Percentiles rank a stretch among this genome's conserved stretches.
These are phyloP conservation scores for Urocynchramus pylzowi DNA, from an alignment of 2,113 vertebrate genomes.

Conservation along the genomic window DNA sequence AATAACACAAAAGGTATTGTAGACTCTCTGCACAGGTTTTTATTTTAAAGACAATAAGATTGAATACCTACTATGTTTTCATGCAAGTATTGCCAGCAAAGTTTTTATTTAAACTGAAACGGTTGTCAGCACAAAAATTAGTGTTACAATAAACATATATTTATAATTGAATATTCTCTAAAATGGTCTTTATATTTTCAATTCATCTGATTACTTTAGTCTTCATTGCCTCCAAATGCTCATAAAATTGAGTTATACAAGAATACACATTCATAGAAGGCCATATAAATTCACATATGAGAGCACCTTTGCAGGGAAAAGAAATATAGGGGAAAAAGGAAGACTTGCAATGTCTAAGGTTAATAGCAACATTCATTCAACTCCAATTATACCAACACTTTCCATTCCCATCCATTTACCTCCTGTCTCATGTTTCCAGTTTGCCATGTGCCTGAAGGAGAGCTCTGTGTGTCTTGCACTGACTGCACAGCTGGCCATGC, in stretches of 20 bases:
- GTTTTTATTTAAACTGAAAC: background rate
- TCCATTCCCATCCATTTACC: background rate
- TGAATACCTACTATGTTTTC: background rate
- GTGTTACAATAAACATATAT: background rate
- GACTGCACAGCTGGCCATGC: background rate
- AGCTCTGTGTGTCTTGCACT: fast-evolving
- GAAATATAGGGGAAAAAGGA: background rate
- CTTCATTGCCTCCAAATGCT: background rate
- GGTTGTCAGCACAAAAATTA: background rate
- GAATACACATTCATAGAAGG: background rate
- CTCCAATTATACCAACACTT: background rate
- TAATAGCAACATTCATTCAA: background rate
- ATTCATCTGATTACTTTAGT: background rate
- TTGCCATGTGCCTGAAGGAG: background rate
- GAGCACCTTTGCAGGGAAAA: background rate
- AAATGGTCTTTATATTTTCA: background rate
- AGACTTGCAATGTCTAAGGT: background rate
- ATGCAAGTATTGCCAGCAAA: background rate
- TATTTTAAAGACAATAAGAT: background rate
- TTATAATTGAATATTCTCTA: background rate
- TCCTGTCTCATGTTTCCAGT: background rate
- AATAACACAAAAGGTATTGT: background rate
- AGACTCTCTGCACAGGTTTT: background rate
- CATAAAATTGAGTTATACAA: background rate
- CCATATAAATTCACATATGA: background rate